Conservation (phyloP, 2,888 invertebrate genomes). For the Agrochola circellaris region DNA sequence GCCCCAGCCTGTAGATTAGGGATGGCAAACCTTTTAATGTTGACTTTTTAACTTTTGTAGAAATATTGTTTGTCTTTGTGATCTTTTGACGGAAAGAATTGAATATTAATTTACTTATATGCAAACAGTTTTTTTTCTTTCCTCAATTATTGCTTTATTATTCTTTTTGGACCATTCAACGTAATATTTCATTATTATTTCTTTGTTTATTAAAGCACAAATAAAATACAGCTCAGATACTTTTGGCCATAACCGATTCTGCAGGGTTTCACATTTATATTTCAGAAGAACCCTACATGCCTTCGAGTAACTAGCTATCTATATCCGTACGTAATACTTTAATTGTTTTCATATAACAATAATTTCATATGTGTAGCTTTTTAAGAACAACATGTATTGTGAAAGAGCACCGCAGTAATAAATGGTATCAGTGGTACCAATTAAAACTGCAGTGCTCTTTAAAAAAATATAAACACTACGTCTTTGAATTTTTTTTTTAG, state of each 20-base stretch:
- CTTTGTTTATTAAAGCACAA: not conserved
- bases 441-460: not conserved
- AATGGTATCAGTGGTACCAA: not conserved
- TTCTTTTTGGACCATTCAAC: not conserved
- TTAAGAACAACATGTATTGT: not conserved
- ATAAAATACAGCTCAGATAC: not conserved
- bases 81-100: slow-evolving; percentile 2
- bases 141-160: no score
- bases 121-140: not conserved
- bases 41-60: slow-evolving; percentile 27
- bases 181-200: not conserved
- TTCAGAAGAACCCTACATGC: not conserved
- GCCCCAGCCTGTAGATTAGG: slow-evolving; percentile 29
- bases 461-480: not conserved
- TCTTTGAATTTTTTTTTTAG: not conserved
- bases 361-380: not conserved
- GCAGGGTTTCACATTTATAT: not conserved
- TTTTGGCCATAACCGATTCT: not conserved
- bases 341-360: not conserved
- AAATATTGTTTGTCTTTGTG: slow-evolving; percentile 25
- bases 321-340: no score
- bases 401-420: not conserved
- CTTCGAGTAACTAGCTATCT: no score
- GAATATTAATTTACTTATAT: not conserved
- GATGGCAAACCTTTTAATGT: slow-evolving; percentile 43